Percentiles rank a stretch among this genome's conserved stretches.
phyloP scores from a whole-genome alignment of 1,140 invertebrate genomes.

The Anoplophora glabripennis region DNA sequence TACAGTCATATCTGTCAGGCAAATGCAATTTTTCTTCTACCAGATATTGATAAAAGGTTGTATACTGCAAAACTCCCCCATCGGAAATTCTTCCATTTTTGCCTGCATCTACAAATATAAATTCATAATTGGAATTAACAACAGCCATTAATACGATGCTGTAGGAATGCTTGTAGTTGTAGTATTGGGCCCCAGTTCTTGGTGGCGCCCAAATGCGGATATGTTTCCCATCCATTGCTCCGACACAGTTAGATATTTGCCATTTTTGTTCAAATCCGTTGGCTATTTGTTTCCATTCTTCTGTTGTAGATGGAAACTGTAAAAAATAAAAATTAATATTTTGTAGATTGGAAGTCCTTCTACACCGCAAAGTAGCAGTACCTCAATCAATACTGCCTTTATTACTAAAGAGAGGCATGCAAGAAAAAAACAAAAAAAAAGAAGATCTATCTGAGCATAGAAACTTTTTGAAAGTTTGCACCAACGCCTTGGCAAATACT shows the following conservation, averaged over 20 bases:
- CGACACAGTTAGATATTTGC: conserved; percentile 13
- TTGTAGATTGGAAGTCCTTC: too few relatives aligned
- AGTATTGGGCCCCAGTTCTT: conserved; percentile 6
- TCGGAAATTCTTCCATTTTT: conserved; percentile 15
- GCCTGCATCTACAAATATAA: conserved; percentile 11
- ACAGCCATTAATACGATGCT: conserved; percentile 8
- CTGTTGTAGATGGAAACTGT: conserved; percentile 10
- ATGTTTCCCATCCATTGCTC: conserved; percentile 13
- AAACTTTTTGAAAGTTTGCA: neutral
- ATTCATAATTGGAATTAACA: conserved; percentile 14
- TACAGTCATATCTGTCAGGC: conserved; percentile 12
- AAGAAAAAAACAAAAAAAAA: too few relatives aligned
- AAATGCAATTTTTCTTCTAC: conserved; percentile 13
- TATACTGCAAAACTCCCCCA: conserved; percentile 8
- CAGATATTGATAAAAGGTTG: conserved; percentile 2
- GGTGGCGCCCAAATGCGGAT: conserved; percentile 8
- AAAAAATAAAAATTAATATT: neutral
- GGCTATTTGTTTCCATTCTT: conserved; percentile 7
- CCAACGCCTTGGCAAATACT: neutral
- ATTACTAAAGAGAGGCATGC: neutral
- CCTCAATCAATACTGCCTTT: neutral
- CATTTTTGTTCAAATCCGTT: conserved; percentile 10
- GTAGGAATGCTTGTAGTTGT: conserved; percentile 11
- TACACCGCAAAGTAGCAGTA: neutral
- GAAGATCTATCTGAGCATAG: neutral